Conservation (phyloP, 1,140 invertebrate genomes). For the Eufriesea mexicana region DNA sequence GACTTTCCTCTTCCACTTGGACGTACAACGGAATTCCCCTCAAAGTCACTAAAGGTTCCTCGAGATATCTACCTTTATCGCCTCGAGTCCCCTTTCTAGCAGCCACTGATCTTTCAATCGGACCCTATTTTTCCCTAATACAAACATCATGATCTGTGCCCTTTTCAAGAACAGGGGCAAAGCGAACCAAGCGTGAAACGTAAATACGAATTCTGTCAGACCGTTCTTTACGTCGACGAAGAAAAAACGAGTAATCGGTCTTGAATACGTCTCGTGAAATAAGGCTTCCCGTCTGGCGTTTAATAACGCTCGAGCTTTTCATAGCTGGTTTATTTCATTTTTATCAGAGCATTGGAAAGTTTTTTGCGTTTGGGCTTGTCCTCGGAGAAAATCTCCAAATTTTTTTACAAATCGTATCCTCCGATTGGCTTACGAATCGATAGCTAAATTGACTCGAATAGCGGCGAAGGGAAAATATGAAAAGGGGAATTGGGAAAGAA, state of each 20-base stretch:
- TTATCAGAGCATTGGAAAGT: too few species aligned
- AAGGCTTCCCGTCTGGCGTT: not conserved
- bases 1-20: not conserved
- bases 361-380: not conserved
- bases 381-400: not conserved
- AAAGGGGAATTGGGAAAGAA: too few species aligned
- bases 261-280: not conserved
- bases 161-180: not conserved
- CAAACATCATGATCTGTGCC: not conserved
- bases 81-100: not conserved
- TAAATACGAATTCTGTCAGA: slow-evolving; percentile 1
- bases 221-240: not conserved
- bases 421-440: not conserved
- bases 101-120: slow-evolving; percentile 20
- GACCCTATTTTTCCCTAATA: not conserved
- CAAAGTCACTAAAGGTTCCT: slow-evolving; percentile 13
- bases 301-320: slow-evolving; percentile 2
- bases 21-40: not conserved
- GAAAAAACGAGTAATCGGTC: slow-evolving; percentile 31
- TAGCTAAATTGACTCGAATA: not conserved
- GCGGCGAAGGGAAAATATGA: too few species aligned
- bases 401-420: not conserved
- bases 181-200: not conserved
- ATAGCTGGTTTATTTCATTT: not conserved
- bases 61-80: not conserved